Base-by-base conservation (phyloP, 53 echinoderm and acorn worm species). In the Mesocentrotus franciscanus region DNA sequence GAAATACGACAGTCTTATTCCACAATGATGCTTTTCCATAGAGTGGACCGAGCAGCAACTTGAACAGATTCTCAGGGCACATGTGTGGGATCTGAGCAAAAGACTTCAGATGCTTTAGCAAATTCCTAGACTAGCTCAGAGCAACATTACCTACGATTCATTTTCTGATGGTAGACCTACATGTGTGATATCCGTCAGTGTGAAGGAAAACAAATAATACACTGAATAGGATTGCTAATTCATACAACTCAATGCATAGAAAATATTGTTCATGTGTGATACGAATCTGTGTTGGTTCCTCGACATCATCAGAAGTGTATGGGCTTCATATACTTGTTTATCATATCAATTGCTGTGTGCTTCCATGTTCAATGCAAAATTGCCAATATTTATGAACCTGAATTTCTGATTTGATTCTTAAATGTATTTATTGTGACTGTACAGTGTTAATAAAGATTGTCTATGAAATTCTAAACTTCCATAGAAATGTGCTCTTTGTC, bases 291-390 rank as follows among this genome's bases (percentile, higher is more conserved):
- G 8, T 79, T 18, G 39, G 35, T 17, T 39, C 36, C 79, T 36
- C 17, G 39, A 18, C 8, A 16, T 39, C 79, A 36, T 5, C 29
- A 32, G 2, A 76, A 76, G 39, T 79, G 18, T 27, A 74, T 74
- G 20, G 18, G 66, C 18, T 39, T 66, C 66, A 66, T 17, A 10
- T 72, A 27, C 29, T 0, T 72, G 39, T 36, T 36, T 35, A 35
- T 26, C 9, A 11, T 78, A 15, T 14, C 7, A 85, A 56, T 56
- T 57, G 9, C 12, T 11, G 85, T 87, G 87, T 87, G 87, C 87
- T 87, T 87, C 87, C 87, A 57, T 9, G n/a, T 87, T 87, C 10
- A 81, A 81, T 81, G 8, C 42, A 42, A 76, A 71, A 75, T 75
- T 32, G 29, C 12, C 10, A 76, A 42, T 81, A 81, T 87, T 29